Conservation (phyloP, 2,797 vertebrate species). For the Chaenodraco wilsoni region DNA sequence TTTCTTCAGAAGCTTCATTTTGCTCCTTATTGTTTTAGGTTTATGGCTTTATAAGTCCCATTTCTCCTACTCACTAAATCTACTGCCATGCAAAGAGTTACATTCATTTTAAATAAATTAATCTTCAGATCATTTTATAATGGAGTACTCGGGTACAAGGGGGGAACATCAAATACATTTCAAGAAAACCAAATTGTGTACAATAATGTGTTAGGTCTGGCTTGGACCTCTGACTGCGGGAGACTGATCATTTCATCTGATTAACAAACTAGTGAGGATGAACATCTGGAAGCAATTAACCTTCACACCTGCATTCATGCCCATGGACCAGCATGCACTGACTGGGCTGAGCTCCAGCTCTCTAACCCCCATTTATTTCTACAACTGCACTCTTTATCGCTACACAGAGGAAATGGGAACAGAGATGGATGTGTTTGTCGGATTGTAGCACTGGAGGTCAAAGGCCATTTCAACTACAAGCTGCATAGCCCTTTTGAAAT, state of each 20-base stretch:
- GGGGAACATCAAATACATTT: not conserved
- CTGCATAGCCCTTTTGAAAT: slow-evolving; percentile 20
- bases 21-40: slow-evolving; percentile 21
- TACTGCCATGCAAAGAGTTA: not conserved
- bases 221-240: slow-evolving; percentile 41
- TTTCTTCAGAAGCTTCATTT: slow-evolving; percentile 32
- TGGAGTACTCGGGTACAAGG: not conserved
- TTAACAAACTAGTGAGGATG: slow-evolving; percentile 74
- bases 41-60: not conserved
- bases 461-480: slow-evolving; percentile 37
- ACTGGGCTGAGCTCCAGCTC: slow-evolving; percentile 67
- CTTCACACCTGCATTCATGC: slow-evolving; percentile 71
- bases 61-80: slow-evolving; percentile 13
- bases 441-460: slow-evolving; percentile 36
- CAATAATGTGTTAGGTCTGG: not conserved
- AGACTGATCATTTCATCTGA: slow-evolving; percentile 71
- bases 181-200: not conserved
- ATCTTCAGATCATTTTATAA: slow-evolving; percentile 2
- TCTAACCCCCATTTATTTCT: slow-evolving; percentile 43
- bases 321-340: slow-evolving; percentile 59
- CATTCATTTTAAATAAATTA: not conserved
- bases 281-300: slow-evolving; percentile 82
- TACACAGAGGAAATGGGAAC: slow-evolving; percentile 13
- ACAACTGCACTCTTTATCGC: slow-evolving; percentile 36
- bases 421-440: slow-evolving; percentile 30